Base-by-base conservation (phyloP, 2,888 invertebrate species). In the Yponomeuta evonymella region DNA sequence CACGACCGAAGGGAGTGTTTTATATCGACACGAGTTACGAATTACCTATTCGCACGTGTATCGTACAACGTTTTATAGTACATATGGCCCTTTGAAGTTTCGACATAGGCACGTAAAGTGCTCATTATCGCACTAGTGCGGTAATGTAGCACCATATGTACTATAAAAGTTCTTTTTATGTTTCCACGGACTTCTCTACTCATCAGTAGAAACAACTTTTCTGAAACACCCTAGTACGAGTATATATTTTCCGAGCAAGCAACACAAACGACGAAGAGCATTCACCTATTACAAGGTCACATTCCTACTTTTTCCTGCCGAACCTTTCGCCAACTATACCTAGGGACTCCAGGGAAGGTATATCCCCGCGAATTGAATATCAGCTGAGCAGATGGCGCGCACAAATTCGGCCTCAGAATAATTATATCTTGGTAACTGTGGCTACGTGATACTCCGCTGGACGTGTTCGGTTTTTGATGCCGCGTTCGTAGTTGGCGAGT, bases 391-490 rank as follows among this genome's bases (percentile, higher is more conserved):
- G 70, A 70, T 66, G 70, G 36, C 10, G 70, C 58, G 30, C 67
- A 43, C 72, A 70, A 81, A 80, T 83, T 81, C 76, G 75, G 78
- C 76, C 51, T 58, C 76, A 75, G 81, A 83, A 87, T 87, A 88
- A 88, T 89, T 88, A 87, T 86, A 88, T 86, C 82, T 79, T 77
- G 76, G 82, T 87, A 88, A 87, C 86, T 83, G 81, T 75, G 75
- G 72, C 74, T 79, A 85, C 87, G 88, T 87, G 87, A 82, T 78
- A 75, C 73, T 71, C 68, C 71, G 29, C 23, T 51, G 75, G 74
- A 83, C 87, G 86, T 87, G 88, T 83, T 82, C 80, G 81, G 81
- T 77, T 74, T 70, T n/a, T 64, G 70, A 12, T 76, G 72, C 9
- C 11, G 72, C 75, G 76, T 80, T 82, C 70, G 64, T 51, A 8